A percentile compares a stretch with the other conserved stretches of the same genome.
These are phyloP conservation scores for Nasonovia ribisnigri DNA, from an alignment of 2,888 invertebrate species.

Conservation along the genomic window DNA sequence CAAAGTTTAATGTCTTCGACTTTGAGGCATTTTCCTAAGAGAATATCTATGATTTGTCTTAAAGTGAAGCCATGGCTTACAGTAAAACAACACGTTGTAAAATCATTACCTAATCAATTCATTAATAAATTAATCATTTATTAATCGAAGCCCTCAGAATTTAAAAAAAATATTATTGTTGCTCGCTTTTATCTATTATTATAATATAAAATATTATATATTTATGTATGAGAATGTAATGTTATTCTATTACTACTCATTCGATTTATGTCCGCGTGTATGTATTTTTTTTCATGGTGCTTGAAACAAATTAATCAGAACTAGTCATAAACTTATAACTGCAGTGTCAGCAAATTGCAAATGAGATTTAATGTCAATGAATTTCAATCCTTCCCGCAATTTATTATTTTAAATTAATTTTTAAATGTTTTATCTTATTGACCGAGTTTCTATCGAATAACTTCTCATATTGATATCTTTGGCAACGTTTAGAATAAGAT, in stretches of 20 bases:
- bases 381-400: not conserved
- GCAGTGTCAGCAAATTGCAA: not conserved
- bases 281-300: not conserved
- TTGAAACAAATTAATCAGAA: not conserved
- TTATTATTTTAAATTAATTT: not conserved
- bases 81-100: too few relatives aligned
- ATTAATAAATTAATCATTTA: too few relatives aligned
- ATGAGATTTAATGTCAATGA: not conserved
- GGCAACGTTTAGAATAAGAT: conserved; percentile 5
- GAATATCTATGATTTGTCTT: not conserved
- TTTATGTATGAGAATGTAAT: not conserved
- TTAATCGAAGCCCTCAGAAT: too few relatives aligned
- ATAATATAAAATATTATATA: too few relatives aligned
- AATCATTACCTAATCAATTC: too few relatives aligned
- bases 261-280: not conserved
- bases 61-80: too few relatives aligned
- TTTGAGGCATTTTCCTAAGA: not conserved
- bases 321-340: not conserved
- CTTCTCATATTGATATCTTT: conserved; percentile 5
- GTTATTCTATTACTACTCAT: not conserved
- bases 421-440: not conserved
- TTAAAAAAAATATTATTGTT: not conserved
- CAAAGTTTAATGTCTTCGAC: not conserved
- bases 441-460: not conserved
- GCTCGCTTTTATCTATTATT: not conserved